Evolutionary conservation across 2,888 invertebrate genomes (phyloP).

Genomic region (Sarcophaga caerulescens): DNA sequence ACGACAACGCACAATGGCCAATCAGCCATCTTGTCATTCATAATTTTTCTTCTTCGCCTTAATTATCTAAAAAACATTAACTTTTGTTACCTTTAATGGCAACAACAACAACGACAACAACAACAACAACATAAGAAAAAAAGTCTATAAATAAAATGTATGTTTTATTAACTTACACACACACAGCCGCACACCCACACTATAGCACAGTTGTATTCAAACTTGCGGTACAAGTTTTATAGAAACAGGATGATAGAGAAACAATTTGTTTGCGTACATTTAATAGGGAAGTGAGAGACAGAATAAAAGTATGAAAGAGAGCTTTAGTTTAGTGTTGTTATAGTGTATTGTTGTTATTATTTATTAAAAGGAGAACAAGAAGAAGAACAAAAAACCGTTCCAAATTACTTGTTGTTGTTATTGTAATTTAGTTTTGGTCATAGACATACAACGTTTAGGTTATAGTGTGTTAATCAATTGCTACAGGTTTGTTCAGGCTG

Average conservation of each 20-base stretch:
- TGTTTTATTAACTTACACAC: background rate
- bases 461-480: constrained; percentile 53
- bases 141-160: background rate
- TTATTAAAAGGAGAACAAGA: background rate
- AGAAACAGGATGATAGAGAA: no score
- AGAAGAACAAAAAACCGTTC: constrained; percentile 22
- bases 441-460: constrained; percentile 52
- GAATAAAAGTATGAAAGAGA: background rate
- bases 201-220: background rate
- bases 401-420: constrained; percentile 50
- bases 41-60: constrained; percentile 21
- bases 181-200: background rate
- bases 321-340: background rate
- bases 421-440: constrained; percentile 34
- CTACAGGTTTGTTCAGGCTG: constrained; percentile 30
- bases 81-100: constrained; percentile 44
- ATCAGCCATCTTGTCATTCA: constrained; percentile 38
- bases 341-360: background rate
- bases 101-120: constrained; percentile 4
- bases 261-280: background rate
- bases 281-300: background rate
- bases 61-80: constrained; percentile 54
- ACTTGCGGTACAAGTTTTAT: no score
- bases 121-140: background rate
- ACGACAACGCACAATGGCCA: constrained; percentile 8